Conservation (phyloP, 2,797 vertebrate genomes). For the Microhierax caerulescens region DNA sequence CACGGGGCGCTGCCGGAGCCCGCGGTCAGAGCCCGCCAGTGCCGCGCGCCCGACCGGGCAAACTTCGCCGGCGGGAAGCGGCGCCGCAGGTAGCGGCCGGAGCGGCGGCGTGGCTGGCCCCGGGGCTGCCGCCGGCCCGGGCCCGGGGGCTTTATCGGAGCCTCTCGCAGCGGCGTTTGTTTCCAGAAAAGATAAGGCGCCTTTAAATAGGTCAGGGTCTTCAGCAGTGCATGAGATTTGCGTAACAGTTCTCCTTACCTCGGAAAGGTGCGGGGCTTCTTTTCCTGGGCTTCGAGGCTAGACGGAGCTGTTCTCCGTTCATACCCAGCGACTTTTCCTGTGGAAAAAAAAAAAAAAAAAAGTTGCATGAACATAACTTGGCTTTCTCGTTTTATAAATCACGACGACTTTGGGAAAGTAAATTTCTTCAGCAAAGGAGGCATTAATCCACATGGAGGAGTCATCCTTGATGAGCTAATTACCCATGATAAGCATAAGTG, state of each 20-base stretch:
- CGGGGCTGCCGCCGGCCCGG: background rate
- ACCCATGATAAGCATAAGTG: background rate
- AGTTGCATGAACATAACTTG: background rate
- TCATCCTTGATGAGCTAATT: constrained; percentile 25
- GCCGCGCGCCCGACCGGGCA: background rate
- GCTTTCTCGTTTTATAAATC: background rate
- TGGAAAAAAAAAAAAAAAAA: too few species aligned
- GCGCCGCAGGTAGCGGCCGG: background rate
- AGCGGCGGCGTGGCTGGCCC: background rate
- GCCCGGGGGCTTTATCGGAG: background rate
- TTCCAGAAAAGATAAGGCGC: background rate
- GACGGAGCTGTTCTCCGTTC: background rate
- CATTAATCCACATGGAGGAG: constrained; percentile 16
- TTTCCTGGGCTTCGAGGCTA: background rate
- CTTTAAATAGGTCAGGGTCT: constrained; percentile 44
- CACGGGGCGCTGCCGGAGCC: background rate
- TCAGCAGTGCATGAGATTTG: background rate
- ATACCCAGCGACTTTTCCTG: background rate
- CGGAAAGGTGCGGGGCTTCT: background rate
- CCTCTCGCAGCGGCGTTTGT: background rate
- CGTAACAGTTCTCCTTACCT: background rate
- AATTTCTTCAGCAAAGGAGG: constrained; percentile 14
- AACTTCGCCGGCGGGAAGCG: background rate
- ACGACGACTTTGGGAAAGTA: constrained; percentile 1
- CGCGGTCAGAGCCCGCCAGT: background rate